Conservation (phyloP, 2,888 invertebrate species). For the Aleiodes alternator region DNA sequence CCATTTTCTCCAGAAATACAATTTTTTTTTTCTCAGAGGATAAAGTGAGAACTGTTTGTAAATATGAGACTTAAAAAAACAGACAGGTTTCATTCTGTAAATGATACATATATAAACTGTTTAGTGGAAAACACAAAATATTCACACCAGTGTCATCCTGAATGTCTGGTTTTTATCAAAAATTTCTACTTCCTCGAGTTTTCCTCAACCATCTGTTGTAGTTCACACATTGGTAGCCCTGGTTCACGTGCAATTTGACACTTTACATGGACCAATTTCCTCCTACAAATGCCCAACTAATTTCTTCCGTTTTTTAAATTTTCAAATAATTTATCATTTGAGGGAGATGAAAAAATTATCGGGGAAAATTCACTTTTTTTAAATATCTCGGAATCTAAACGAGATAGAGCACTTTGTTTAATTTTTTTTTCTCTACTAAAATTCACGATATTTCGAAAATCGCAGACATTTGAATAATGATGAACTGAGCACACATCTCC, state of each 20-base stretch:
- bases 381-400: neutral
- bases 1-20: neutral
- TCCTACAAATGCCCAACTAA: neutral
- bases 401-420: too few species aligned
- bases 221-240: slow-evolving; percentile 18
- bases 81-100: slow-evolving; percentile 19
- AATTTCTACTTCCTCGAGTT: neutral
- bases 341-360: too few species aligned
- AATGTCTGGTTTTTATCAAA: slow-evolving; percentile 11
- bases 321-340: neutral
- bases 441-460: too few species aligned
- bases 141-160: neutral
- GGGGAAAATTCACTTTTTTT: neutral
- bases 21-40: neutral
- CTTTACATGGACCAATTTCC: slow-evolving; percentile 27
- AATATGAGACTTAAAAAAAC: slow-evolving; percentile 10
- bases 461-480: too few species aligned
- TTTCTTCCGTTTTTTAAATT: neutral
- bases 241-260: slow-evolving; percentile 17
- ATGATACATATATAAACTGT: slow-evolving; percentile 20
- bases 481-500: too few species aligned
- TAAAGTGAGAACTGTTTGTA: slow-evolving; percentile 2
- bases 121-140: neutral
- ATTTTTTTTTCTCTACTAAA: too few species aligned
- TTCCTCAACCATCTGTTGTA: slow-evolving; percentile 16